Evolutionary conservation across 2,113 vertebrate species (phyloP).

Genomic region (Calidris pygmaea): DNA sequence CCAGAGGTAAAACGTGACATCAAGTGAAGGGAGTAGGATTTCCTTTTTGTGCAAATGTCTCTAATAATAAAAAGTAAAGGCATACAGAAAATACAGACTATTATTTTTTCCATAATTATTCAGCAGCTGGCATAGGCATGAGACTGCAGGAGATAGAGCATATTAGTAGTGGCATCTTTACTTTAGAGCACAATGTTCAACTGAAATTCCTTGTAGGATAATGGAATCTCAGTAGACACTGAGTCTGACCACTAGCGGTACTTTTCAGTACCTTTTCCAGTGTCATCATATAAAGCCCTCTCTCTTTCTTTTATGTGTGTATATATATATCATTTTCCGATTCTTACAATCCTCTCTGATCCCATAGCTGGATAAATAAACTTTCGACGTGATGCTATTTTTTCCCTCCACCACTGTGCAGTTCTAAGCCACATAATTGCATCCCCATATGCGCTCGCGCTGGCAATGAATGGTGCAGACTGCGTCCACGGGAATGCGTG

Average conservation of each 20-base stretch:
- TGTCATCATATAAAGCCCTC: background rate
- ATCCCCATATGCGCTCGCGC: background rate
- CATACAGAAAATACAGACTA: background rate
- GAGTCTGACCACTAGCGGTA: background rate
- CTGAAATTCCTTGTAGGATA: background rate
- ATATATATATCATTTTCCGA: background rate
- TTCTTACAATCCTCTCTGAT: background rate
- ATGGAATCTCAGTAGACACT: background rate
- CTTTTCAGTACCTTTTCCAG: background rate
- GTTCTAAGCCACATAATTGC: background rate
- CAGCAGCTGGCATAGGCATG: background rate
- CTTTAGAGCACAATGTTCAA: background rate
- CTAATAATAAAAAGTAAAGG: background rate
- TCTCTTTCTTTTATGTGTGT: background rate
- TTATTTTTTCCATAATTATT: background rate
- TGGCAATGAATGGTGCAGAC: background rate
- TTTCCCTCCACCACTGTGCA: background rate
- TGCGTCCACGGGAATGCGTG: accelerated
- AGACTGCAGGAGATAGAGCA: background rate
- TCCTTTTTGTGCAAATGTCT: background rate
- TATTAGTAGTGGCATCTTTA: background rate
- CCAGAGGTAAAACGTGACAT: background rate
- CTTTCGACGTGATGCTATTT: background rate
- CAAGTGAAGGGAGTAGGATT: background rate
- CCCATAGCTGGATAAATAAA: background rate